A percentile compares a stretch with the other conserved stretches of the same genome.
Evolutionary conservation across 2,113 vertebrate species (phyloP).

Genomic region (Gallinago paraguaiae): DNA sequence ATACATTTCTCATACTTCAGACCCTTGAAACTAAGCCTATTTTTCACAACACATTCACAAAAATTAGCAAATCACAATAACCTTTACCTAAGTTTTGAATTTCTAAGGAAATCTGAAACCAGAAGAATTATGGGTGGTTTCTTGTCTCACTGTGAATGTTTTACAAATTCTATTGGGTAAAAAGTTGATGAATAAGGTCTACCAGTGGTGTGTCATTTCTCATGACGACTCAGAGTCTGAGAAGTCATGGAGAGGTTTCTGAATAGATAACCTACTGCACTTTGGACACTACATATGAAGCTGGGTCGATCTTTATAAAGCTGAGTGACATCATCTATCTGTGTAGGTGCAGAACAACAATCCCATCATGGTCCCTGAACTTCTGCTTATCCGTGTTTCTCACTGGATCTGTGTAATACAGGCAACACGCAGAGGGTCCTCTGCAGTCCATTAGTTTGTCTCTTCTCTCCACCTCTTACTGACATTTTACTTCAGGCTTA

Average conservation of each 20-base stretch:
- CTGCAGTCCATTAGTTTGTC: fast-evolving
- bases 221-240: not conserved
- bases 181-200: not conserved
- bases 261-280: not conserved
- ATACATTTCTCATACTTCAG: not conserved
- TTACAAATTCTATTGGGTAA: not conserved
- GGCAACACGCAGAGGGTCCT: not conserved
- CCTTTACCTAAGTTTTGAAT: not conserved
- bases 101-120: not conserved
- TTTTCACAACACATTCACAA: not conserved
- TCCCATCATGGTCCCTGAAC: too few species aligned
- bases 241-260: not conserved
- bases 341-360: not conserved
- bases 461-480: not conserved
- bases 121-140: not conserved
- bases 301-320: not conserved
- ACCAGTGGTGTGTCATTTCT: not conserved
- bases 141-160: not conserved
- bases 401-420: not conserved
- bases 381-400: fast-evolving
- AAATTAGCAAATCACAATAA: not conserved
- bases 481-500: not conserved
- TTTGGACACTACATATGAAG: not conserved
- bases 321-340: not conserved
- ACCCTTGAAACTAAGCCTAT: not conserved